Evolutionary conservation across 2,113 vertebrate species (phyloP).

Genomic region (Corynorhinus townsendii): DNA sequence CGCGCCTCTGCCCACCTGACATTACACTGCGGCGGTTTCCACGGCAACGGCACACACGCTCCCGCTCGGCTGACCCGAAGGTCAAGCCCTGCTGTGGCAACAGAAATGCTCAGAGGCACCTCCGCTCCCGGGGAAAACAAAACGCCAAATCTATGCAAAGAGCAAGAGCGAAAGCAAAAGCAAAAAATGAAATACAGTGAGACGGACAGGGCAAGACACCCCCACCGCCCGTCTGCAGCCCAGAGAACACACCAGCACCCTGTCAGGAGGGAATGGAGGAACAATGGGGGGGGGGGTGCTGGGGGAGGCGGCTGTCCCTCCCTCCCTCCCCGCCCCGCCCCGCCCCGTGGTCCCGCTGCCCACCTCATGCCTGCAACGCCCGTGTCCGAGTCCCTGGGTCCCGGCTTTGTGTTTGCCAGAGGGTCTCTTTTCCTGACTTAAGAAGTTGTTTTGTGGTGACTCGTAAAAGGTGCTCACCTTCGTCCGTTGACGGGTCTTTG

Average conservation of each 20-base stretch:
- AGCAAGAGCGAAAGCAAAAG: conserved; percentile 48
- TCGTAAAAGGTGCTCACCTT: conserved; percentile 35
- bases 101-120: conserved; percentile 84
- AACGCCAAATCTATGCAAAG: conserved; percentile 73
- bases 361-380: conserved; percentile 59
- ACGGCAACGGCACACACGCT: conserved; percentile 83
- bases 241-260: conserved; percentile 51
- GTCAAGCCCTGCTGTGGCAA: conserved; percentile 85
- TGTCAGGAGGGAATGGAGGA: conserved; percentile 57
- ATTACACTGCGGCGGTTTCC: conserved; percentile 82
- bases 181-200: fast-evolving
- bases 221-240: conserved; percentile 12
- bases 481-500: background rate
- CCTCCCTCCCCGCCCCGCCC: background rate
- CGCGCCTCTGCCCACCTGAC: conserved; percentile 81
- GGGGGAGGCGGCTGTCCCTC: background rate
- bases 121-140: conserved; percentile 79
- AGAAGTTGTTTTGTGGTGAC: conserved; percentile 17
- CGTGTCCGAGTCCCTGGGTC: conserved; percentile 17
- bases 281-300: background rate
- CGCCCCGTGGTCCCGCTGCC: background rate
- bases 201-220: background rate
- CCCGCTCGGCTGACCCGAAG: conserved; percentile 85
- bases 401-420: conserved; percentile 51
- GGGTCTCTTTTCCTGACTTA: conserved; percentile 15